phyloP scores from a whole-genome alignment of 1,140 invertebrate species.

The Drosophila cardini region DNA sequence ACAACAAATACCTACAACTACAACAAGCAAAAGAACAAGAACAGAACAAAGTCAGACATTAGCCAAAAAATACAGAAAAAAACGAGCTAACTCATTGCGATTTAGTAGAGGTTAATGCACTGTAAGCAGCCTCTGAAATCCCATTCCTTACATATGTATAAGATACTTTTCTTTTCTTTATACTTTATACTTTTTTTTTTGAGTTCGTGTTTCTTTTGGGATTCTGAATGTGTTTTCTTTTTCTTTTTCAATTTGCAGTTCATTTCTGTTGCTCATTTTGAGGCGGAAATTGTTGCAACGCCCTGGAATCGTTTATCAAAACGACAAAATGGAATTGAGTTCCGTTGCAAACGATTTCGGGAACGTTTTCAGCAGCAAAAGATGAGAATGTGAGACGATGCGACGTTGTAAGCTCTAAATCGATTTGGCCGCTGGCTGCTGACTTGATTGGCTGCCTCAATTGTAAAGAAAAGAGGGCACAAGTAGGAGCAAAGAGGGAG shows the following conservation, averaged over 20 bases:
- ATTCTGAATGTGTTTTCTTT: not conserved
- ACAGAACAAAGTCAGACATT: slow-evolving; percentile 47
- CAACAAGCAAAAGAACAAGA: slow-evolving; percentile 44
- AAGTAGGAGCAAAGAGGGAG: not conserved
- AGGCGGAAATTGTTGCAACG: slow-evolving; percentile 83
- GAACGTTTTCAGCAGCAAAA: slow-evolving; percentile 26
- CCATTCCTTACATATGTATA: slow-evolving; percentile 36
- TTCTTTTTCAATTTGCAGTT: slow-evolving; percentile 74
- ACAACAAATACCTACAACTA: slow-evolving; percentile 24
- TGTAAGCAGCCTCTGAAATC: slow-evolving; percentile 41
- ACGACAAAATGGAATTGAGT: slow-evolving; percentile 84
- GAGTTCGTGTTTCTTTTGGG: not conserved
- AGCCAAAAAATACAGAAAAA: slow-evolving; percentile 63
- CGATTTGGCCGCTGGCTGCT: slow-evolving; percentile 77
- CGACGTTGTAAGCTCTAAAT: slow-evolving; percentile 69
- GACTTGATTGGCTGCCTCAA: slow-evolving; percentile 57
- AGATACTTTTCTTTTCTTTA: slow-evolving; percentile 13
- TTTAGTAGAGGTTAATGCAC: slow-evolving; percentile 71
- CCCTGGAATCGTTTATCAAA: slow-evolving; percentile 83
- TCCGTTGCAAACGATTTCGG: slow-evolving; percentile 57
- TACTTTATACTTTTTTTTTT: slow-evolving; percentile 22
- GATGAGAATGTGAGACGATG: slow-evolving; percentile 10
- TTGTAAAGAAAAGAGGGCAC: slow-evolving; percentile 7
- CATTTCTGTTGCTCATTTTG: slow-evolving; percentile 68
- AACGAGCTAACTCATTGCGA: slow-evolving; percentile 37